Conservation (phyloP, 1,140 invertebrate species). For the Drosophila quadrilineata region DNA sequence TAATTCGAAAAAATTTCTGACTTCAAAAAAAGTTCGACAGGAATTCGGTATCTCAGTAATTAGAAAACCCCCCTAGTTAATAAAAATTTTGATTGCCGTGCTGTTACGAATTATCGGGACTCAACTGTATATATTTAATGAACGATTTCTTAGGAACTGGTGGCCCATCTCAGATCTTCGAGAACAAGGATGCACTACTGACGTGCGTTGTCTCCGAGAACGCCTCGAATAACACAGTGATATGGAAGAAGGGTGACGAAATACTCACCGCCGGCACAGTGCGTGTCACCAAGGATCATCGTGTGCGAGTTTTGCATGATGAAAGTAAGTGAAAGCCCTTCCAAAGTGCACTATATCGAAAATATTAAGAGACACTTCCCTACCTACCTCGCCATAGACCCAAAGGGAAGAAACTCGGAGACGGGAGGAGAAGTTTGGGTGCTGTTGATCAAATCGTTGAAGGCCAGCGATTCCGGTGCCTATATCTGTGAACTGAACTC, state of each 20-base stretch:
- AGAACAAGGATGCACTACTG: conserved; percentile 88
- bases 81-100: too few species aligned
- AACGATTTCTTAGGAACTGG: conserved; percentile 59
- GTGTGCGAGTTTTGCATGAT: conserved; percentile 88
- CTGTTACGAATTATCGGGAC: too few species aligned
- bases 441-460: conserved; percentile 87
- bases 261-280: conserved; percentile 89
- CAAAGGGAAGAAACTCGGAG: conserved; percentile 80
- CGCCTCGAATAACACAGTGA: conserved; percentile 85
- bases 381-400: conserved; percentile 81
- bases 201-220: conserved; percentile 89
- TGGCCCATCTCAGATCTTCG: conserved; percentile 82
- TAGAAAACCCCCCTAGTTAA: too few species aligned
- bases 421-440: conserved; percentile 91
- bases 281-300: conserved; percentile 87
- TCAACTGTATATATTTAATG: too few species aligned
- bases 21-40: too few species aligned
- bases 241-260: conserved; percentile 87
- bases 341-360: too few species aligned
- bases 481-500: conserved; percentile 92
- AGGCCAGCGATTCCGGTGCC: conserved; percentile 87
- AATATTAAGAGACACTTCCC: conserved; percentile 1
- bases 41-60: too few species aligned
- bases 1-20: too few species aligned
- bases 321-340: conserved; percentile 83